Base-by-base conservation (phyloP, 1,140 invertebrate genomes). In the Hyposmocoma kahamanoa region DNA sequence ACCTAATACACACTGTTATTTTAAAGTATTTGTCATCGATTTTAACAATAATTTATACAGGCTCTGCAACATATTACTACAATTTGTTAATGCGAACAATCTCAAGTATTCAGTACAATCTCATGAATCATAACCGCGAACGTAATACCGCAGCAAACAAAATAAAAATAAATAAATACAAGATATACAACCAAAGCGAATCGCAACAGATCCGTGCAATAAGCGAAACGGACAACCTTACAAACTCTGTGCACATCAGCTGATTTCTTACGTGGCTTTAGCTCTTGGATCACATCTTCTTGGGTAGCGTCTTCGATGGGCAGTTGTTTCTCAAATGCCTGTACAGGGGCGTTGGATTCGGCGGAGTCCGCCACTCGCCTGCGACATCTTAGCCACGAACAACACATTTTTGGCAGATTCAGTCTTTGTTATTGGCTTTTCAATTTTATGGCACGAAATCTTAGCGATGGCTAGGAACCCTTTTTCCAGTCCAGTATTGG, bases 341-440 rank as follows among this genome's bases (percentile, higher is more conserved):
- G 70, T 26, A 52, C 50, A 15, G 64, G 57, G 47, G 59, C 56
- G 36, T 62, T 56, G 30, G 53, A 47, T 43, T 64, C 69, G 2
- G 67, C 56, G 28, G 70, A 74, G 54, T 82, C 75, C 21, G 77
- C 75, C 39, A 84, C 75, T 4, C 77, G 72, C 42, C 76, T 63
- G 34, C 79, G 66, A 56, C 73, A 81, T 56, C 72, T 59, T 38
- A 82, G 62, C 81, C 81, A 84, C 56, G 78, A 84, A 60, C 77
- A 82, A 56, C 80, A 84, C 80, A 84, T 82, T 53, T 71, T 72
- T 64, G 59, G 58, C 52, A 58, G 62, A 45, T 52, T 67, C 59
- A 62, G 54, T 66, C 60, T 75, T 60, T 58, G 49, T 52, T 28
- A n/a, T n/a, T n/a, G n/a, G n/a, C n/a, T n/a, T n/a, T n/a, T n/a